phyloP scores from a whole-genome alignment of 2,797 vertebrate species.

The Alcedo quadribrachys region DNA sequence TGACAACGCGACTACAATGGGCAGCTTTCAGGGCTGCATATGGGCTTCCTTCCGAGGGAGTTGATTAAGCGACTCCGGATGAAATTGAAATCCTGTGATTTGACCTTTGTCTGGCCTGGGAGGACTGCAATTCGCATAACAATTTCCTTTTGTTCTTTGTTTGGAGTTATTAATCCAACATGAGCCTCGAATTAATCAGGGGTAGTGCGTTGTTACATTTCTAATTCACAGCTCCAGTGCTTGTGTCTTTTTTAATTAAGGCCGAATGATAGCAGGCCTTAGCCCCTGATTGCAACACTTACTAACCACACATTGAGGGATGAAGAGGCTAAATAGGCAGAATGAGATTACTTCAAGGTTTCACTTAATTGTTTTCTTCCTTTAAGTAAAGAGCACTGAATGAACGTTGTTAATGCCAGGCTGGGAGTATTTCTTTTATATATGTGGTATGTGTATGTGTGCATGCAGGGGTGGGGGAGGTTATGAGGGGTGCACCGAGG shows the following conservation, averaged over 20 bases:
- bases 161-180: constrained; percentile 89
- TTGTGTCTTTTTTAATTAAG: constrained; percentile 96
- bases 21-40: constrained; percentile 82
- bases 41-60: constrained; percentile 84
- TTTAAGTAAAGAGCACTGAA: constrained; percentile 78
- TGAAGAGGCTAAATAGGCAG: constrained; percentile 83
- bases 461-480: not conserved
- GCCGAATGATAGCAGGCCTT: constrained; percentile 85
- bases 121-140: constrained; percentile 86
- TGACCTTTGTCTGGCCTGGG: constrained; percentile 88
- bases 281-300: constrained; percentile 82
- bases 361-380: constrained; percentile 87
- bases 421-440: constrained; percentile 51
- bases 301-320: constrained; percentile 81
- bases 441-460: not conserved
- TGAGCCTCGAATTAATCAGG: constrained; percentile 87
- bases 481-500: not conserved
- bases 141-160: constrained; percentile 89
- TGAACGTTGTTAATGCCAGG: constrained; percentile 69
- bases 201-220: constrained; percentile 86
- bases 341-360: constrained; percentile 85
- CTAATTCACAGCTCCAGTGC: constrained; percentile 91
- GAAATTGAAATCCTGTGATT: constrained; percentile 89
- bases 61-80: constrained; percentile 88
- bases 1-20: constrained; percentile 79